Conservation (phyloP, 2,113 vertebrate genomes). For the Stigmatopora argus region DNA sequence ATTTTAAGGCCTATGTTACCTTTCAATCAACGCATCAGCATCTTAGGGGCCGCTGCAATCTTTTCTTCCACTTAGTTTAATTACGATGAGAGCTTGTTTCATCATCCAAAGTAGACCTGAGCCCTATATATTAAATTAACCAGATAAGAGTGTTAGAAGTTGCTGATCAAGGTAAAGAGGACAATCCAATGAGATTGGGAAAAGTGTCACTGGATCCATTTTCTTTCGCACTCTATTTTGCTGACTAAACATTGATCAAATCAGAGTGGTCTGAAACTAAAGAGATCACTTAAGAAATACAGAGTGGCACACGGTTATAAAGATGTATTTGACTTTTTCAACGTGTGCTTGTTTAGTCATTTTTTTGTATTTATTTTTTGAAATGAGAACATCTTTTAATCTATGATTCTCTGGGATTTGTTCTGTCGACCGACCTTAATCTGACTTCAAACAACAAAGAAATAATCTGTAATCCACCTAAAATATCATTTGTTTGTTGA, state of each 20-base stretch:
- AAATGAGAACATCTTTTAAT: constrained; percentile 23
- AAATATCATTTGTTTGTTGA: constrained; percentile 35
- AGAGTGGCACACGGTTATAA: background rate
- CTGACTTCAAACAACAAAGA: constrained; percentile 38
- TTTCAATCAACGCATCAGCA: constrained; percentile 27
- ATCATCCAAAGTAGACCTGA: constrained; percentile 56
- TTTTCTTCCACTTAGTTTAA: constrained; percentile 36
- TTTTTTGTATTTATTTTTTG: background rate
- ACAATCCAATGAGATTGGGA: constrained; percentile 20
- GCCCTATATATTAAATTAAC: constrained; percentile 44
- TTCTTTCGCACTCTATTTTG: constrained; percentile 35
- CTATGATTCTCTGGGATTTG: constrained; percentile 14
- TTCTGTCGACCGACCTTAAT: constrained; percentile 34
- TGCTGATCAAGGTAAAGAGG: constrained; percentile 49
- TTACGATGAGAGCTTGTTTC: constrained; percentile 48
- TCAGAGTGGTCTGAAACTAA: constrained; percentile 18
- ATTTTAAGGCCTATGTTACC: background rate
- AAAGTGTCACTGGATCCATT: constrained; percentile 22
- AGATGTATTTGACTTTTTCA: background rate
- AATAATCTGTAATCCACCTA: constrained; percentile 52
- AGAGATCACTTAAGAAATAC: constrained; percentile 17
- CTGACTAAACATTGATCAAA: constrained; percentile 34
- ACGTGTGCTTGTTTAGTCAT: background rate
- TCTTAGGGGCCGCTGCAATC: constrained; percentile 28
- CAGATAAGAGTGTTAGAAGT: constrained; percentile 50